Evolutionary conservation across 2,888 invertebrate genomes (phyloP).

Genomic region (Pammene aurita): DNA sequence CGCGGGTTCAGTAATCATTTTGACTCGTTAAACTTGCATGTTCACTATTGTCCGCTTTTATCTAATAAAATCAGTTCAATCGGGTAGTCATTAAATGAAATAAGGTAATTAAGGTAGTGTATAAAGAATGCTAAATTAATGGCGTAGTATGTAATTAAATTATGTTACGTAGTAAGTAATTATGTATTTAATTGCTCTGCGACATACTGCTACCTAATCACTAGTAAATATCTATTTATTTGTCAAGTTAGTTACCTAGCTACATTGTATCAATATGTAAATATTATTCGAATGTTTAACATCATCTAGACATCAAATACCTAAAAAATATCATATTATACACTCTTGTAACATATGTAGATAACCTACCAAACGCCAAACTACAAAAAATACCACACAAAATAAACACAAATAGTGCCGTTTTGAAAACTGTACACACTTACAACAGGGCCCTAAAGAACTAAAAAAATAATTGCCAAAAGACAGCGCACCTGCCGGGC

Average conservation of each 20-base stretch:
- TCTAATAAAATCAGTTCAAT: neutral
- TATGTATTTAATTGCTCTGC: no score
- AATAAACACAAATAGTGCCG: constrained; percentile 7
- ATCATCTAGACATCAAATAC: no score
- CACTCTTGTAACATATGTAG: no score
- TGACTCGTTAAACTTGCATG: constrained; percentile 30
- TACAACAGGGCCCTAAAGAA: constrained; percentile 22
- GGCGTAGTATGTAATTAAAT: no score
- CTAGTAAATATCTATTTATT: no score
- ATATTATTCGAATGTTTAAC: no score
- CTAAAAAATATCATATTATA: no score
- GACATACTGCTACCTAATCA: no score
- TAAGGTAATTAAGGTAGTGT: neutral
- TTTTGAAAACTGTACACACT: constrained; percentile 21
- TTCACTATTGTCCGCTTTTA: neutral
- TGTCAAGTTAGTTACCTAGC: no score
- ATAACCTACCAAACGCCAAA: neutral
- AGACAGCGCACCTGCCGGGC: constrained; percentile 46
- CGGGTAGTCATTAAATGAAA: neutral
- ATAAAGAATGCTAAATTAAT: no score
- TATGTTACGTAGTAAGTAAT: no score
- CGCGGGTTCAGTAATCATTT: constrained; percentile 36
- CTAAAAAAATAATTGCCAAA: constrained; percentile 41
- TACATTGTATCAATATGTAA: no score
- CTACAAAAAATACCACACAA: neutral